Evolutionary conservation across 2,113 vertebrate genomes (phyloP), one percentile per base, ranked within the genome.

Genomic region (Toxotes chatareus): DNA sequence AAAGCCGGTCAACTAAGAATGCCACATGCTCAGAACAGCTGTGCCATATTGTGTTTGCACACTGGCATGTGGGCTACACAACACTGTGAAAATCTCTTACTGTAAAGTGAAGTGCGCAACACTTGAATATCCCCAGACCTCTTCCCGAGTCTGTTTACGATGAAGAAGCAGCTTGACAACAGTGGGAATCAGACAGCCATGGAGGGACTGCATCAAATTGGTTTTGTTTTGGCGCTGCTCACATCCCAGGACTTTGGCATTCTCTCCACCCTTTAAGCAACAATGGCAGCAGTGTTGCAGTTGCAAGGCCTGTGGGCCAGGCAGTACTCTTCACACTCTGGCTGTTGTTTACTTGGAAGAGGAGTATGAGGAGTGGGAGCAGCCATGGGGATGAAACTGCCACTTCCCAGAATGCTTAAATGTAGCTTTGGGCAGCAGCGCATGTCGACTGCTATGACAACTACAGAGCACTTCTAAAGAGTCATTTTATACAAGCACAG

Each of bases 211-310:
- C 57, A 85, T 77, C 56, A 63, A 86, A 91, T 88, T 62, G 60
- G 60, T 88, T 89, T 83, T 76, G 84, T 82, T 87, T 86, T 70
- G 80, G 74, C 44, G 44, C 77, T 63, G 60, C 47, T 84, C 84
- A 64, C 65, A 79, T 87, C 87, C 74, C 64, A 63, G 64, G 44
- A 83, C 69, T 68, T 78, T 79, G 85, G 65, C 73, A 79, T 86
- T 84, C 83, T 60, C 80, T 78, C 64, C 65, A 85, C 79, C 71
- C 86, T 82, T 64, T 62, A 19, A 85, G 81, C 79, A 88, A 93
- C 91, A 94, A 94, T 86, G 76, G 80, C 68, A 63, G 80, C 68
- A 89, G 86, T 93, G 88, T 91, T 91, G 72, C 63, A 83, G 78
- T 65, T 71, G 65, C 59, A 16, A 32, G 63, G 78, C 79, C 81